A percentile compares a stretch with the other conserved stretches of the same genome.
Conservation (phyloP, 1,140 invertebrate genomes). For the Hesperophylax magnus region DNA sequence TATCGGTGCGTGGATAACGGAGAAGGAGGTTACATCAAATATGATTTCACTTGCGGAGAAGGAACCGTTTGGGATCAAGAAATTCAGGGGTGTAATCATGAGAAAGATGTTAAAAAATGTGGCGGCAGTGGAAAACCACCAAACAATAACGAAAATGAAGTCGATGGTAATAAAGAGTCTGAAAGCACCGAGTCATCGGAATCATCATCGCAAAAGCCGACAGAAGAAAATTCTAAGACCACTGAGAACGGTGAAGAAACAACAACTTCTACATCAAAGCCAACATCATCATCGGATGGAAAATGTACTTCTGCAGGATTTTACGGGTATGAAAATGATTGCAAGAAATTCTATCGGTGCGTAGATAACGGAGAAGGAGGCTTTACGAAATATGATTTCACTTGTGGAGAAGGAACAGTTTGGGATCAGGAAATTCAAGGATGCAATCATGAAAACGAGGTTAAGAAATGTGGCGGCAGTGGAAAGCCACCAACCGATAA, state of each 20-base stretch:
- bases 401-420: constrained; percentile 72
- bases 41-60: constrained; percentile 73
- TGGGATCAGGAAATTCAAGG: constrained; percentile 61
- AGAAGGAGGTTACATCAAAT: constrained; percentile 69
- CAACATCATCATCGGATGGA: constrained; percentile 56
- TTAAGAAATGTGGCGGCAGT: constrained; percentile 56
- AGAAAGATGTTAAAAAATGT: constrained; percentile 52
- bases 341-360: constrained; percentile 74
- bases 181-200: neutral
- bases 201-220: neutral
- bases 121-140: constrained; percentile 50
- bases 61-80: constrained; percentile 69
- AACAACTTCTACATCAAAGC: constrained; percentile 38
- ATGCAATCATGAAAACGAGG: constrained; percentile 60
- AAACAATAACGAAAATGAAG: constrained; percentile 49
- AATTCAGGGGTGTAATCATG: constrained; percentile 60
- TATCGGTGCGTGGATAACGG: constrained; percentile 75
- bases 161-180: constrained; percentile 45
- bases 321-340: constrained; percentile 61
- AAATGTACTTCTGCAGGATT: constrained; percentile 69
- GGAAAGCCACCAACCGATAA: constrained; percentile 37
- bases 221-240: constrained; percentile 42
- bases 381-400: constrained; percentile 72
- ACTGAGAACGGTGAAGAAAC: neutral
- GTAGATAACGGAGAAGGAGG: constrained; percentile 71